Evolutionary conservation across 1,140 invertebrate genomes (phyloP).

Genomic region (Zaprionus africanus): DNA sequence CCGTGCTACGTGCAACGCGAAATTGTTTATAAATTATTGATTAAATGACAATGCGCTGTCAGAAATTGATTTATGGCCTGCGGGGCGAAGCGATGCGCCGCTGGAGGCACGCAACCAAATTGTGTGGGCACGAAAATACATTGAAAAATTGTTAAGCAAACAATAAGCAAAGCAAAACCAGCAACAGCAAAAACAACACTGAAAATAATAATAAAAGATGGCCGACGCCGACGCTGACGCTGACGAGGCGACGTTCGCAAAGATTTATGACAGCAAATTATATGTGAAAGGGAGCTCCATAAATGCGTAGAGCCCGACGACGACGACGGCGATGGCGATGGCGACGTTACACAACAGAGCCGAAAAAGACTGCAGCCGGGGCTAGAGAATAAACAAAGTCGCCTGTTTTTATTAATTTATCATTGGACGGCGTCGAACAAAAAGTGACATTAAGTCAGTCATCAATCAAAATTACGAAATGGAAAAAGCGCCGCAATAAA

Average conservation of each 20-base stretch:
- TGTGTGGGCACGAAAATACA: constrained; percentile 55
- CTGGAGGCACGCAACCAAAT: constrained; percentile 64
- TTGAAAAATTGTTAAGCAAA: constrained; percentile 77
- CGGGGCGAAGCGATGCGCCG: constrained; percentile 9
- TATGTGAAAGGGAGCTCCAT: constrained; percentile 44
- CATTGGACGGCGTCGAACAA: constrained; percentile 50
- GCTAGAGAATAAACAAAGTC: constrained; percentile 42
- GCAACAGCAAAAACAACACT: constrained; percentile 10
- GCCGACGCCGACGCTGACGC: constrained; percentile 33
- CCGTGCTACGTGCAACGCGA: constrained; percentile 34
- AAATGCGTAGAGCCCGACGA: constrained; percentile 44
- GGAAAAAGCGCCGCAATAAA: constrained; percentile 71
- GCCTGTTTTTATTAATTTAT: constrained; percentile 77
- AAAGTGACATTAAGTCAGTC: constrained; percentile 78
- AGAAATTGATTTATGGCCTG: constrained; percentile 78
- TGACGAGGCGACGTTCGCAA: constrained; percentile 23
- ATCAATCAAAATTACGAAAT: constrained; percentile 83
- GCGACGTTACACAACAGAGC: constrained; percentile 52
- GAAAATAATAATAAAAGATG: constrained; percentile 62
- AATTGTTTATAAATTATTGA: constrained; percentile 82
- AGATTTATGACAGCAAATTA: constrained; percentile 74
- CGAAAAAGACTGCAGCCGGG: constrained; percentile 2
- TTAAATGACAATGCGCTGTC: constrained; percentile 82
- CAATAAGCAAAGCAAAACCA: constrained; percentile 50
- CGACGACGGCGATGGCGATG: neutral